Base-by-base conservation (phyloP, 2,113 vertebrate species). In the Probosciger aterrimus region DNA sequence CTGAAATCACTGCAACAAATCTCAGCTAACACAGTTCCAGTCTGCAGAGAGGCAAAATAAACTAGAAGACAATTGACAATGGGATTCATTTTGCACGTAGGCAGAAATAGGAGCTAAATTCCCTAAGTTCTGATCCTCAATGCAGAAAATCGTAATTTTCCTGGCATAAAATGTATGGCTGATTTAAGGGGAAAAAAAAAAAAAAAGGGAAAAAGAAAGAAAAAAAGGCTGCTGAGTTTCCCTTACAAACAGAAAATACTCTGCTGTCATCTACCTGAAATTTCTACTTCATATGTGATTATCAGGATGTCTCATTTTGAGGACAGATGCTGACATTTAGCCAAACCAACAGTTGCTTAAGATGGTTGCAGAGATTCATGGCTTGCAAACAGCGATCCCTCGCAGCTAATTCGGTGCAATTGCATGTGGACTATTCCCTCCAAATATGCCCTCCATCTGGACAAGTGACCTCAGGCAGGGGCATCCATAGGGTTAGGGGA, bases 1-100 rank as follows among this genome's bases (percentile, higher is more conserved):
- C 65, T 84, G 83, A 94, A 96, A 97, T 94, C 92, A 69, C 92
- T 65, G 95, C 83, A 92, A 96, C 93, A 94, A 93, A 96, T 96
- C 95, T 97, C 63, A 84, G 88, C 81, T 91, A 92, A 94, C 88
- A 88, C 80, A 82, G 77, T 92, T 44, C 70, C 74, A 85, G 83
- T 91, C 86, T 96, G 77, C 80, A 73, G 60, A 84, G 69, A 86
- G 52, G 88, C 82, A 92, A 96, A 96, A 92, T 76, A 95, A 95
- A 91, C 76, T 13, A 49, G 47, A 79, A 82, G 90, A 94, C 79
- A 93, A 88, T 76, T 3, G 10, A 68, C 86, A 89, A 53, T 31
- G 69, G 69, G 80, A 94, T 93, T 95, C 62, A 84, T 92, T 93
- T 91, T 69, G 69, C 76, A 95, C 16, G 6, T 55, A 64, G 65